Conservation (phyloP, 2,113 vertebrate genomes). For the Siniperca chuatsi region DNA sequence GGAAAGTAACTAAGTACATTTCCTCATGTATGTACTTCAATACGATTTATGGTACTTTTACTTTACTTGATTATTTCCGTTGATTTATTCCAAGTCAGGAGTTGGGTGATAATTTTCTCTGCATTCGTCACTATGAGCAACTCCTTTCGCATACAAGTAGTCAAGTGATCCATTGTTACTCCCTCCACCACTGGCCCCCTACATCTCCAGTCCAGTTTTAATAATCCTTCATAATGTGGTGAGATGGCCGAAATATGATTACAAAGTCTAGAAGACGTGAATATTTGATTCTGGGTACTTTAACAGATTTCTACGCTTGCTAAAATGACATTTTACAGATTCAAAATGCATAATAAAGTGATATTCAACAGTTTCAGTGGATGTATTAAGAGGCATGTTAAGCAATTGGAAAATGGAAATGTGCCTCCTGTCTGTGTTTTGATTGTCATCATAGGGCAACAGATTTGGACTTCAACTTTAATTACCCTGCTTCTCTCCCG, state of each 20-base stretch:
- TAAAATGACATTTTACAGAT: slow-evolving; percentile 11
- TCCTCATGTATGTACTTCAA: not conserved
- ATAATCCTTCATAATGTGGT: not conserved
- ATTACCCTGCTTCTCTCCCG: not conserved
- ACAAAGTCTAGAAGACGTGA: not conserved
- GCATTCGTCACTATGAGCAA: no score
- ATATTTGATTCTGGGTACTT: not conserved
- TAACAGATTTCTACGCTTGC: not conserved
- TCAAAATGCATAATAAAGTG: slow-evolving; percentile 3
- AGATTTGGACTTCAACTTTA: slow-evolving; percentile 26
- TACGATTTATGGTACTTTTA: not conserved
- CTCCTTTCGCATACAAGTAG: no score
- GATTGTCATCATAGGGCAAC: slow-evolving; percentile 5
- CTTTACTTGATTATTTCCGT: not conserved
- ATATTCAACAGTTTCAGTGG: slow-evolving; percentile 7
- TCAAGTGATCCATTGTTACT: no score
- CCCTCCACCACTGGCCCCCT: not conserved
- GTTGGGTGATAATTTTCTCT: no score
- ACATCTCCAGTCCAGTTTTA: not conserved
- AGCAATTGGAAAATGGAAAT: slow-evolving; percentile 30
- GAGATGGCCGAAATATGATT: not conserved
- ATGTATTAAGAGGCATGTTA: not conserved
- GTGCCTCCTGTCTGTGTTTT: slow-evolving; percentile 4
- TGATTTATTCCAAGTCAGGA: not conserved
- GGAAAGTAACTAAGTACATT: not conserved